Evolutionary conservation across 2,797 vertebrate species (phyloP).

Genomic region (Pipistrellus pygmaeus): DNA sequence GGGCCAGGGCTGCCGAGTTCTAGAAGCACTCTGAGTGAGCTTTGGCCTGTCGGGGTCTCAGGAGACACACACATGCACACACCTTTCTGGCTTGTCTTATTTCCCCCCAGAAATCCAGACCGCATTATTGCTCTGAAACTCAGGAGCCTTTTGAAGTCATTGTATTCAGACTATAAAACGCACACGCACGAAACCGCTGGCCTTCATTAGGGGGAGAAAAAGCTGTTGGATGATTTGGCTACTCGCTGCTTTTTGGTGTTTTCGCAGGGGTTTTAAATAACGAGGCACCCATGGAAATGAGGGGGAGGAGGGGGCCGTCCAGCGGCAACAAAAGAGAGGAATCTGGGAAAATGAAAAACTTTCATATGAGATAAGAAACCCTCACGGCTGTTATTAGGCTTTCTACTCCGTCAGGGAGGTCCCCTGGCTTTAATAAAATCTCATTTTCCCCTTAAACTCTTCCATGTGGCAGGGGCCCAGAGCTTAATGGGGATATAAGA

Average conservation of each 20-base stretch:
- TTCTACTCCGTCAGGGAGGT: slow-evolving; percentile 82
- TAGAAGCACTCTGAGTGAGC: not conserved
- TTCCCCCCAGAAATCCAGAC: slow-evolving; percentile 37
- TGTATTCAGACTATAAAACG: slow-evolving; percentile 67
- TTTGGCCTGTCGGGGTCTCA: not conserved
- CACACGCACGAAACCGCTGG: slow-evolving; percentile 26
- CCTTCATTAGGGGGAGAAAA: slow-evolving; percentile 65
- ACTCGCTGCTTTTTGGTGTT: slow-evolving; percentile 73
- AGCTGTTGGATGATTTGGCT: slow-evolving; percentile 57
- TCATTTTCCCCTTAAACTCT: slow-evolving; percentile 88
- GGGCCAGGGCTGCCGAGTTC: not conserved
- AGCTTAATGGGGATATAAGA: slow-evolving; percentile 86
- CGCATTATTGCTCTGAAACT: not conserved
- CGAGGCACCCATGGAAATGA: slow-evolving; percentile 47
- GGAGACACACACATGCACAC: not conserved
- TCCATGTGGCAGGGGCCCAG: slow-evolving; percentile 84
- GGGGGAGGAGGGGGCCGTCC: not conserved
- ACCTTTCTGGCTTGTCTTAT: slow-evolving; percentile 19
- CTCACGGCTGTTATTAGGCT: slow-evolving; percentile 82
- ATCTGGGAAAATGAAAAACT: slow-evolving; percentile 82
- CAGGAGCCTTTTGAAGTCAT: slow-evolving; percentile 69
- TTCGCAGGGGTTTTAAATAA: slow-evolving; percentile 77
- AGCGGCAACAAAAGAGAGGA: slow-evolving; percentile 75
- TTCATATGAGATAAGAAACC: slow-evolving; percentile 85
- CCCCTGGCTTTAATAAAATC: slow-evolving; percentile 89